These are phyloP conservation scores for Paedocypris micromegethes DNA, from an alignment of 2,797 vertebrate genomes.

Conservation along the genomic window DNA sequence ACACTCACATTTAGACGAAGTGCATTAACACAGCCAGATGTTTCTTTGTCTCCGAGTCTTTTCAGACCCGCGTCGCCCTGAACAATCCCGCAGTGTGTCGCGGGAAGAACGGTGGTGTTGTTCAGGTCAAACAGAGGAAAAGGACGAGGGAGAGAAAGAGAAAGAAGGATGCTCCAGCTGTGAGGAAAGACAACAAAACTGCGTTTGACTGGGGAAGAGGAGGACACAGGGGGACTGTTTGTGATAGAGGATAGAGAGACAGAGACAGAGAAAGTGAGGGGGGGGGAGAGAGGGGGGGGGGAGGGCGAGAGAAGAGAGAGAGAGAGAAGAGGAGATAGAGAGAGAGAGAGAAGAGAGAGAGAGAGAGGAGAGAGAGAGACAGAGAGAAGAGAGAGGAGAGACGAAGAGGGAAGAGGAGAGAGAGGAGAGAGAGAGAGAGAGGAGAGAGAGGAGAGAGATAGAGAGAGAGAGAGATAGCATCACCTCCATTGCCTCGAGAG, in stretches of 20 bases:
- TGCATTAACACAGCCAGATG: constrained; percentile 72
- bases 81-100: constrained; percentile 77
- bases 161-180: constrained; percentile 72
- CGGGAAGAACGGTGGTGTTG: constrained; percentile 70
- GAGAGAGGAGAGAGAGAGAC: no score
- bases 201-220: constrained; percentile 67
- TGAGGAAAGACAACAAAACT: constrained; percentile 77
- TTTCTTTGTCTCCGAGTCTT: constrained; percentile 71
- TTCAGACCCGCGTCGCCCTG: constrained; percentile 66
- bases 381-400: no score
- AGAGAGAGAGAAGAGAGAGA: no score
- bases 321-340: constrained; percentile 53
- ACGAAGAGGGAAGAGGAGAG: no score
- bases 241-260: constrained; percentile 63
- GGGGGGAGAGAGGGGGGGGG: no score
- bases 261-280: no score
- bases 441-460: no score
- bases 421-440: no score
- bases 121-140: constrained; percentile 71
- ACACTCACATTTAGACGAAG: constrained; percentile 62
- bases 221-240: constrained; percentile 74
- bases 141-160: constrained; percentile 42
- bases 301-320: constrained; percentile 62
- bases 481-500: no score
- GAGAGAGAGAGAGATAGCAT: no score